Conservation (phyloP, 2,113 vertebrate genomes). For the Marcusenius ussheri region DNA sequence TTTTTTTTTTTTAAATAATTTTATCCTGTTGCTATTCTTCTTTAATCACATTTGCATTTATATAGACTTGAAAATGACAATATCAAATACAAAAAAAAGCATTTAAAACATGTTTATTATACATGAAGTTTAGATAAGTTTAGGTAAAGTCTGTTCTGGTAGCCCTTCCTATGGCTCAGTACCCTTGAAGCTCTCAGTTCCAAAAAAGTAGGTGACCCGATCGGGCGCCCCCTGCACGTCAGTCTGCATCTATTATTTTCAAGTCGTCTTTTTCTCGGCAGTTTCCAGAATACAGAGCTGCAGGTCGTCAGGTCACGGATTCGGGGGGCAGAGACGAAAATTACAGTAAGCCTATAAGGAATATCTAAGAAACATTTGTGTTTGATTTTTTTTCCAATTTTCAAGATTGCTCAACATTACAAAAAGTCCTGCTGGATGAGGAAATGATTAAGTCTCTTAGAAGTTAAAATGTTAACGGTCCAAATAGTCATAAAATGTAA, state of each 20-base stretch:
- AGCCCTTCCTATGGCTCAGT: too few relatives aligned
- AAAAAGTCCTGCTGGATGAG: constrained; percentile 25
- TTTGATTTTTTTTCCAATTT: not conserved
- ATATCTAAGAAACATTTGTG: not conserved
- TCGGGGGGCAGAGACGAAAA: not conserved
- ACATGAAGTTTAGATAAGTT: too few relatives aligned
- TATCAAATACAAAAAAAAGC: too few relatives aligned
- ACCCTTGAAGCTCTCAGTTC: too few relatives aligned
- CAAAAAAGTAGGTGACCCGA: not conserved
- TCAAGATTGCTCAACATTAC: not conserved
- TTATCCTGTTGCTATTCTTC: not conserved
- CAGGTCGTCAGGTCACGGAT: not conserved
- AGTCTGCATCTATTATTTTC: not conserved
- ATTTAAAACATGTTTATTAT: too few relatives aligned
- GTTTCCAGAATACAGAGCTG: not conserved
- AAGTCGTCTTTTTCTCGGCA: not conserved
- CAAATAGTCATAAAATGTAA: not conserved
- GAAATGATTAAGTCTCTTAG: constrained; percentile 33
- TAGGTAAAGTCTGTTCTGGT: too few relatives aligned
- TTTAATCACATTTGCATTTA: not conserved
- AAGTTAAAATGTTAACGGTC: not conserved
- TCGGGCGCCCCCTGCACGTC: not conserved
- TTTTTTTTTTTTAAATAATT: too few relatives aligned
- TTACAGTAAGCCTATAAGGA: not conserved
- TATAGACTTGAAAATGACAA: too few relatives aligned